Evolutionary conservation across 2,797 vertebrate genomes (phyloP).

Genomic region (Hyperoplus lanceolatus): DNA sequence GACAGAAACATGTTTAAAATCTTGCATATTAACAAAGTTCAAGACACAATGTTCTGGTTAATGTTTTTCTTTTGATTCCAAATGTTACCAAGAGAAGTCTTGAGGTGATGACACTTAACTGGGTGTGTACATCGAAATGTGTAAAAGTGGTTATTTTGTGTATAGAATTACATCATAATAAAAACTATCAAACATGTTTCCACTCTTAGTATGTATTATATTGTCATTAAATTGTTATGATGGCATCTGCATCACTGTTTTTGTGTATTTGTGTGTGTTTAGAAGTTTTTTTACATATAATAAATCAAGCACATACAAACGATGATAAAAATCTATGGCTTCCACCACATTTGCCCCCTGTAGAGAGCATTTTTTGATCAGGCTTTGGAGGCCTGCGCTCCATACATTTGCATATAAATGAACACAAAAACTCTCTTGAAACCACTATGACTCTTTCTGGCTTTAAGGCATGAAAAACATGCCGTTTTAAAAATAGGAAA

Average conservation of each 20-base stretch:
- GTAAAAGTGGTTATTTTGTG: not conserved
- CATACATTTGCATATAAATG: constrained; percentile 71
- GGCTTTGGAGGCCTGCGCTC: constrained; percentile 46
- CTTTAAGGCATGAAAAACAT: constrained; percentile 24
- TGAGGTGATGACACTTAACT: not conserved
- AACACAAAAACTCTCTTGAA: constrained; percentile 61
- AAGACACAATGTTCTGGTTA: not conserved
- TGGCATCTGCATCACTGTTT: constrained; percentile 1
- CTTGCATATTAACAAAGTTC: not conserved
- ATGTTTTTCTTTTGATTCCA: not conserved
- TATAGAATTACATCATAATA: not conserved
- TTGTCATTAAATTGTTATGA: constrained; percentile 24
- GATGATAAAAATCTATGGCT: constrained; percentile 47
- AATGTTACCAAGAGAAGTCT: not conserved
- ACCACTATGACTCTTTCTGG: constrained; percentile 37
- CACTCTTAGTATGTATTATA: constrained; percentile 11
- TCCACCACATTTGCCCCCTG: constrained; percentile 45
- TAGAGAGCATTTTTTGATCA: constrained; percentile 68
- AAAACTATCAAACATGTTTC: constrained; percentile 1
- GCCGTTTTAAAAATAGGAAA: not conserved
- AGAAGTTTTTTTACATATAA: constrained; percentile 49
- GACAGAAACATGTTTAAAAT: not conserved
- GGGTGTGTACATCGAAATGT: not conserved
- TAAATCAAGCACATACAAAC: constrained; percentile 48
- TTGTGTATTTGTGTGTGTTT: constrained; percentile 13